phyloP scores from a whole-genome alignment of 2,888 invertebrate species.

The Volucella inflata region DNA sequence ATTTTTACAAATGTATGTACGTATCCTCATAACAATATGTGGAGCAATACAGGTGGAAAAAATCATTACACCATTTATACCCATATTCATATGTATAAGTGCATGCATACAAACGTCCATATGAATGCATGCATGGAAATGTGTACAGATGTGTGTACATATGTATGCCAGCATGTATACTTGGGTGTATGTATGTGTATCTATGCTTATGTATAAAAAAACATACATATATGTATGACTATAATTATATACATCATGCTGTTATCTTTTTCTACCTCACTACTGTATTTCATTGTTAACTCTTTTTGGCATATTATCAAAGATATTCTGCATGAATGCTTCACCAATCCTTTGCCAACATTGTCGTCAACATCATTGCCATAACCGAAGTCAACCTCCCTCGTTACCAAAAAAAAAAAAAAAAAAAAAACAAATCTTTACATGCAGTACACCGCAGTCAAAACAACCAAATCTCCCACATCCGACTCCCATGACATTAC shows the following conservation, averaged over 20 bases:
- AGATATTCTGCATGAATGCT: constrained; percentile 54
- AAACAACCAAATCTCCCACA: constrained; percentile 51
- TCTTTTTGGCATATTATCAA: constrained; percentile 61
- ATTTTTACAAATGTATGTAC: too few relatives aligned
- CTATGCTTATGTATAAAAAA: neutral
- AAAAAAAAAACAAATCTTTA: constrained; percentile 9
- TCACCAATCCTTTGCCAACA: constrained; percentile 55
- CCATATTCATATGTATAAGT: constrained; percentile 30
- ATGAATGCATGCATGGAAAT: constrained; percentile 24
- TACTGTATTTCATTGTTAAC: constrained; percentile 1
- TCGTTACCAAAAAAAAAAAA: neutral
- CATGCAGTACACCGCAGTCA: constrained; percentile 43
- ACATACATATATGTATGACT: neutral
- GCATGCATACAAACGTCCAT: constrained; percentile 45
- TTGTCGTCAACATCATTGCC: neutral
- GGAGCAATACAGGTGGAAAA: too few relatives aligned
- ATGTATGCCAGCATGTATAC: neutral
- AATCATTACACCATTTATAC: constrained; percentile 34
- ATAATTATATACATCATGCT: neutral
- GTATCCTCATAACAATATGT: too few relatives aligned
- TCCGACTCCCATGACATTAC: constrained; percentile 1
- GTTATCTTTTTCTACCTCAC: constrained; percentile 1
- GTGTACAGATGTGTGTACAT: neutral
- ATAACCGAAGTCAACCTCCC: constrained; percentile 2
- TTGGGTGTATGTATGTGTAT: neutral